Conservation (phyloP, 2,797 vertebrate genomes). For the Lepus townsendii region DNA sequence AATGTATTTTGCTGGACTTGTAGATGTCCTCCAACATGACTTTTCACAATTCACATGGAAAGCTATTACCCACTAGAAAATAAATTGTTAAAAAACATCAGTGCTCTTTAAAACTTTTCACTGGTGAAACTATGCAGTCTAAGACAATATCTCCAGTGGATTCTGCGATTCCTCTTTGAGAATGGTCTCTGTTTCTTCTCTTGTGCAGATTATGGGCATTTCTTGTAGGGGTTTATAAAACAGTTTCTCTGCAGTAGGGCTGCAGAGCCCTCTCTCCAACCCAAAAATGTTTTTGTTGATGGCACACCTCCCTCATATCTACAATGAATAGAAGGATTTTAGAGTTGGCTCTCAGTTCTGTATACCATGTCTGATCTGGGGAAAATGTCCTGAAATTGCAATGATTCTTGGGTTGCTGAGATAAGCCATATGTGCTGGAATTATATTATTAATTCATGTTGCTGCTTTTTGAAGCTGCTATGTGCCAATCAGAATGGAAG, state of each 20-base stretch:
- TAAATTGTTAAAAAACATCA: not conserved
- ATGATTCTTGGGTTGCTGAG: not conserved
- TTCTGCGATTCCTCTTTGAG: not conserved
- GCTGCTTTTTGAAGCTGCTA: not conserved
- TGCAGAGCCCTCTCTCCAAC: not conserved
- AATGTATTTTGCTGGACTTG: not conserved
- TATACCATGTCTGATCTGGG: not conserved
- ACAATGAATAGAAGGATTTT: not conserved
- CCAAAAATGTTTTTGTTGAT: not conserved
- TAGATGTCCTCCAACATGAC: not conserved
- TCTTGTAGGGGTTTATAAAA: not conserved
- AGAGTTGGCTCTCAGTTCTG: not conserved
- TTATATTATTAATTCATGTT: slow-evolving; percentile 48
- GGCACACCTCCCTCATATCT: not conserved
- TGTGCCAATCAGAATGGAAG: slow-evolving; percentile 27
- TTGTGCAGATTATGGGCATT: not conserved
- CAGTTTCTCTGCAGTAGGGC: not conserved
- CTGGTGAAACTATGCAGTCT: not conserved
- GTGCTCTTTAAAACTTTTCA: not conserved
- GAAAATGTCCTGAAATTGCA: not conserved
- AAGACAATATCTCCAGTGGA: not conserved
- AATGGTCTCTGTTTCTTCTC: not conserved
- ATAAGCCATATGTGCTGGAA: not conserved
- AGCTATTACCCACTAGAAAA: not conserved
- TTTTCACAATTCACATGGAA: not conserved